Conservation (phyloP, 2,113 vertebrate species). For the Holacanthus passer region DNA sequence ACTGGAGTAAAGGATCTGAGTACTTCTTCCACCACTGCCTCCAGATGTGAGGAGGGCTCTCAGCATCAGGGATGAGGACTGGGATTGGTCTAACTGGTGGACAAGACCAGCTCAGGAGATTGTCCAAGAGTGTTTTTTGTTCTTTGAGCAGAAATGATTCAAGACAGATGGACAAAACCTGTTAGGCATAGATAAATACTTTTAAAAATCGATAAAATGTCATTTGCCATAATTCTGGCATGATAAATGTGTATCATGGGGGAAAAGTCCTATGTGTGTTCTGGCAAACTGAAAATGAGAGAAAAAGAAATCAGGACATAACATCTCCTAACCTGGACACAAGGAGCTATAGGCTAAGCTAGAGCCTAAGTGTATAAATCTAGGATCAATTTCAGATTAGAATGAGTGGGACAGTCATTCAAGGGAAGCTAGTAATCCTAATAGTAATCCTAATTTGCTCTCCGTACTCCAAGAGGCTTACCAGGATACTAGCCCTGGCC, state of each 20-base stretch:
- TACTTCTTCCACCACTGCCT: not conserved
- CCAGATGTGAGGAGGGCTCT: not conserved
- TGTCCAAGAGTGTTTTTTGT: too few relatives aligned
- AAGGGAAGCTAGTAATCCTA: constrained; percentile 61
- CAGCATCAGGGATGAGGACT: not conserved
- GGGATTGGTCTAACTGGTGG: not conserved
- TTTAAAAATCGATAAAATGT: not conserved
- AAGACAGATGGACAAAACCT: constrained; percentile 3
- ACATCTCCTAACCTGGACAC: constrained; percentile 17
- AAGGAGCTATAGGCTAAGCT: constrained; percentile 1
- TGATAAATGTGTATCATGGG: not conserved
- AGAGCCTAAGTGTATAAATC: constrained; percentile 41
- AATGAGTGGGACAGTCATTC: constrained; percentile 50
- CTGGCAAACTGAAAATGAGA: constrained; percentile 18
- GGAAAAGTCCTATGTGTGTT: not conserved
- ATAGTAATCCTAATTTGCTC: constrained; percentile 71
- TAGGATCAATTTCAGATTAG: constrained; percentile 69
- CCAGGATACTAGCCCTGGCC: constrained; percentile 20
- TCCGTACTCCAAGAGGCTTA: constrained; percentile 44
- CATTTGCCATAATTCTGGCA: not conserved
- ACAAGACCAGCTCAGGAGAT: not conserved
- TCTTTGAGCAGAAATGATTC: not conserved
- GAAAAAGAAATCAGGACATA: constrained; percentile 9
- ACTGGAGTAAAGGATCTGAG: not conserved
- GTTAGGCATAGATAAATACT: not conserved